Percentiles rank a stretch among this genome's conserved stretches.
These are phyloP conservation scores for Leucopsar rothschildi DNA, from an alignment of 2,113 vertebrate species.

Conservation along the genomic window DNA sequence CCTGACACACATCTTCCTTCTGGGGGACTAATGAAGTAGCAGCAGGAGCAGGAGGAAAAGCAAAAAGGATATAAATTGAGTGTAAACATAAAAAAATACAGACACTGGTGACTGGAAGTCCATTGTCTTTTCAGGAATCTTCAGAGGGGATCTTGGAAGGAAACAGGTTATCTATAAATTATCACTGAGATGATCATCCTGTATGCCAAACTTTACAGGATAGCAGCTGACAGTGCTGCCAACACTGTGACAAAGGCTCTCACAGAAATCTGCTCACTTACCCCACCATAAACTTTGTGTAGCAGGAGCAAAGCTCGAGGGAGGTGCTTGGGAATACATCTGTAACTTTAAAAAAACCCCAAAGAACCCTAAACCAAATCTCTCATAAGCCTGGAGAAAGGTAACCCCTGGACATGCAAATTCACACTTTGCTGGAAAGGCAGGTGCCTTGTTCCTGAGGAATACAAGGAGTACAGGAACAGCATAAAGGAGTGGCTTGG, in stretches of 20 bases:
- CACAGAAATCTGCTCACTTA: not conserved
- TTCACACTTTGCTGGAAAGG: not conserved
- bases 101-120: not conserved
- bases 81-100: slow-evolving; percentile 9
- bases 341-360: not conserved
- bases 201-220: not conserved
- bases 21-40: slow-evolving; percentile 50
- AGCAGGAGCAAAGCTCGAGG: not conserved
- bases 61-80: slow-evolving; percentile 23
- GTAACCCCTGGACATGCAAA: not conserved
- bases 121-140: not conserved
- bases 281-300: not conserved
- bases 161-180: slow-evolving; percentile 3
- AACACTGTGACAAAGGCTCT: not conserved
- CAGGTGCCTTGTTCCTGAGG: not conserved
- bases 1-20: slow-evolving; percentile 24
- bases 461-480: not conserved
- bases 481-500: not conserved
- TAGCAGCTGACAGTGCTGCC: not conserved
- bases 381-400: not conserved
- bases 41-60: slow-evolving; percentile 8
- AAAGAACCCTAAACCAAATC: accelerated
- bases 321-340: not conserved
- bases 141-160: not conserved
- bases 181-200: not conserved